Evolutionary conservation across 53 echinoderm and acorn worm species (phyloP).

Genomic region (Paelopatides confundens): DNA sequence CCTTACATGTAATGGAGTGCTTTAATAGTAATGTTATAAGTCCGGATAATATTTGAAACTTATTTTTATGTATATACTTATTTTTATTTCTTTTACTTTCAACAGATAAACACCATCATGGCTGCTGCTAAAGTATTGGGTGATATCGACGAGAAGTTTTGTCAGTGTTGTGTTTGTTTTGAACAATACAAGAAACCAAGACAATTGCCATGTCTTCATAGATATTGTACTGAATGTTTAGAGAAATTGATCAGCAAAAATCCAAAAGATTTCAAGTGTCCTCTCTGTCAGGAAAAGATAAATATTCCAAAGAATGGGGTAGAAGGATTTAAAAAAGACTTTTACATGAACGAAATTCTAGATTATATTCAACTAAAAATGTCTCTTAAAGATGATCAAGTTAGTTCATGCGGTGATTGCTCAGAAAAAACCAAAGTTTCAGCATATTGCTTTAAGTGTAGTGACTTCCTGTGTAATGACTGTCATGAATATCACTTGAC

Average conservation of each 20-base stretch:
- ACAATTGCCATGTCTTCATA: not conserved
- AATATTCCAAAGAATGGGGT: not conserved
- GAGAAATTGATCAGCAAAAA: not conserved
- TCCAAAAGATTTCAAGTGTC: not conserved
- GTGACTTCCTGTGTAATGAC: too few relatives aligned
- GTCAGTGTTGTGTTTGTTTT: slow-evolving; percentile 1
- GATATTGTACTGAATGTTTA: not conserved
- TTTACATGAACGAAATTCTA: too few relatives aligned
- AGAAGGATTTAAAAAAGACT: too few relatives aligned
- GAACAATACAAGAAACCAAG: not conserved
- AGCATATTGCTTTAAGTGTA: too few relatives aligned
- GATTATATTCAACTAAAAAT: not conserved
- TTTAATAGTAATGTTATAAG: too few relatives aligned
- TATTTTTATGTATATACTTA: too few relatives aligned
- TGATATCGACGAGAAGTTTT: not conserved
- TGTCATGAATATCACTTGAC: too few relatives aligned
- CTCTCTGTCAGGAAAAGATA: not conserved
- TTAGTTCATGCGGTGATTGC: not conserved
- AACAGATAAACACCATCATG: too few relatives aligned
- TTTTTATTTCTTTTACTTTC: too few relatives aligned
- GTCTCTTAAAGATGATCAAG: not conserved
- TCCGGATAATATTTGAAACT: too few relatives aligned
- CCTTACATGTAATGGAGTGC: too few relatives aligned
- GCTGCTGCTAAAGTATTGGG: not conserved
- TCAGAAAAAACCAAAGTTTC: too few relatives aligned